These are phyloP conservation scores for Channallabes apus DNA, from an alignment of 2,797 vertebrate genomes.

Conservation along the genomic window DNA sequence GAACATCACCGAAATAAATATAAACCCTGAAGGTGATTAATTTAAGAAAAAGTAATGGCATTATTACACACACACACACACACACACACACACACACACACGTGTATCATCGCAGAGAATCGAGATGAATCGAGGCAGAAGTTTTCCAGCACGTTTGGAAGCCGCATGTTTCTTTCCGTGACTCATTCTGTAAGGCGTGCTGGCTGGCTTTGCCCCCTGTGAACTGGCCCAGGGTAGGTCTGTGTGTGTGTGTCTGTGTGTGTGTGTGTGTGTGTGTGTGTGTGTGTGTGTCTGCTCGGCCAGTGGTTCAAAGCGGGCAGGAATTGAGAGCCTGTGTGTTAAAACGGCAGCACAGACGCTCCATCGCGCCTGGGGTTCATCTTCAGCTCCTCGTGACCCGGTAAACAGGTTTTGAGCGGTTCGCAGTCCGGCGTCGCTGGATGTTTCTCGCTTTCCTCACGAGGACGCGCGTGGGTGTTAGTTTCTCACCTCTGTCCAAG, in stretches of 20 bases:
- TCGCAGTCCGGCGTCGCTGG: slow-evolving; percentile 41
- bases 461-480: slow-evolving; percentile 24
- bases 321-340: slow-evolving; percentile 72
- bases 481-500: slow-evolving; percentile 24
- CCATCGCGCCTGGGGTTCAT: slow-evolving; percentile 53
- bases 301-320: slow-evolving; percentile 46
- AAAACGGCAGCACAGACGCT: slow-evolving; percentile 61
- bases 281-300: background rate
- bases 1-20: background rate
- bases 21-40: background rate
- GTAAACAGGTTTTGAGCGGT: slow-evolving; percentile 55
- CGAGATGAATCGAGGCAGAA: slow-evolving; percentile 14
- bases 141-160: slow-evolving; percentile 9
- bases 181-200: slow-evolving; percentile 62
- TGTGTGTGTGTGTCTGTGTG: slow-evolving; percentile 1
- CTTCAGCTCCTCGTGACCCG: slow-evolving; percentile 63
- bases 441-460: slow-evolving; percentile 28
- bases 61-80: background rate
- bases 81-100: background rate
- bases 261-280: slow-evolving; percentile 16
- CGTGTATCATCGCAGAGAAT: background rate
- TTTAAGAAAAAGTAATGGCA: background rate
- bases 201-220: slow-evolving; percentile 43
- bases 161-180: slow-evolving; percentile 39
- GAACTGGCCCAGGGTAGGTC: slow-evolving; percentile 36